These are phyloP conservation scores for Drosophila algonquin DNA, from an alignment of 2,888 invertebrate species.

Conservation along the genomic window DNA sequence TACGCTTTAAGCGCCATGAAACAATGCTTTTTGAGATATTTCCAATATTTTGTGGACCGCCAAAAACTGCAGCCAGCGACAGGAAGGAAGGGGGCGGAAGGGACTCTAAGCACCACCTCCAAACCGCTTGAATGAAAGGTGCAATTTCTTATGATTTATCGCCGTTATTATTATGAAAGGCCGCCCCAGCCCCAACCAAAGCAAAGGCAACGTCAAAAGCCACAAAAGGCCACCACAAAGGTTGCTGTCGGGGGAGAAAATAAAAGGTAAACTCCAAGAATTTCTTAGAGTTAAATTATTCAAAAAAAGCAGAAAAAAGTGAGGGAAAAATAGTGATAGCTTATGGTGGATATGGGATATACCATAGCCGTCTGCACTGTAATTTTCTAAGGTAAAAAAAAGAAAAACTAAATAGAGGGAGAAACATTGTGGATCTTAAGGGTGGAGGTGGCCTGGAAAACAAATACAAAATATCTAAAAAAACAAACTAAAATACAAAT, in stretches of 20 bases:
- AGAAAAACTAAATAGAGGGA: neutral
- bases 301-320: conserved; percentile 64
- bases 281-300: conserved; percentile 76
- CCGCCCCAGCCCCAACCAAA: too few species aligned
- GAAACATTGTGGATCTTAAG: neutral
- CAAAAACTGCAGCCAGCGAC: conserved; percentile 31
- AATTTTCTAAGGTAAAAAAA: conserved; percentile 63
- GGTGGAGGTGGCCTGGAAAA: neutral
- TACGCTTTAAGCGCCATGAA: conserved; percentile 42
- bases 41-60: conserved; percentile 1
- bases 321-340: conserved; percentile 65
- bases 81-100: conserved; percentile 17
- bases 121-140: conserved; percentile 80
- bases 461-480: neutral
- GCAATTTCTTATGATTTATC: conserved; percentile 83
- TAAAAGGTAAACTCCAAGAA: conserved; percentile 53
- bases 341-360: conserved; percentile 41
- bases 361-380: conserved; percentile 47
- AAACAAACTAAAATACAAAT: conserved; percentile 13
- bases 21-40: conserved; percentile 1
- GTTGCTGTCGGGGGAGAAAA: neutral
- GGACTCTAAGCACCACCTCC: conserved; percentile 49
- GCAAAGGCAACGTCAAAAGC: conserved; percentile 35
- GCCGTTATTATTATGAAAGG: conserved; percentile 82
- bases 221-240: conserved; percentile 39